Base-by-base conservation (phyloP, 2,113 vertebrate species). In the Chaetodon auriga region DNA sequence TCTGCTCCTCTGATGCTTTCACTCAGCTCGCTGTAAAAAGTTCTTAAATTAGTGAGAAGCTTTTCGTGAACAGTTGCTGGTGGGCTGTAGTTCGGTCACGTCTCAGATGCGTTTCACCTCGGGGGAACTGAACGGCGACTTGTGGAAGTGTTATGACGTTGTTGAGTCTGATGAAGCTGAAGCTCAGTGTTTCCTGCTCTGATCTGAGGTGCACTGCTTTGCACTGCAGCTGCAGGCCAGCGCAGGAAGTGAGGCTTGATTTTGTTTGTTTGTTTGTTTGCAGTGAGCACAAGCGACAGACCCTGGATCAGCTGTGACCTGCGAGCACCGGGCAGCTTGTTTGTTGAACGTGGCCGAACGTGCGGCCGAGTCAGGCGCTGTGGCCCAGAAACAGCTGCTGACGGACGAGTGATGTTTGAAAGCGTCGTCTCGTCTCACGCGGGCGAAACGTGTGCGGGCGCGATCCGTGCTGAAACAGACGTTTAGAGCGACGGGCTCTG, bases 11-110 rank as follows among this genome's bases (percentile, higher is more conserved):
- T 41, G 38, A 7, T 41, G 38, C 38, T 41, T 41, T 41, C 8
- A 8, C 8, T 41, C 38, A 30, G 30, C 30, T 30, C 30, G 3
- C 30, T 30, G 30, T 30, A 78, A 6, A 43, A 43, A 82, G 48
- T 46, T 38, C 10, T 53, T 25, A 54, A 74, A 41, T 82, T 36
- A 23, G 46, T 21, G 49, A 63, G 48, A 53, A 13, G 36, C 4
- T 54, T 61, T 62, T 45, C 43, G 35, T 61, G 11, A 35, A 36
- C 36, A 15, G 38, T 21, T 63, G 63, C 57, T 75, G 25, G 6
- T 14, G 48, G 80, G 80, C 54, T 11, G 12, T n/a, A 69, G 38
- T 76, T 69, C 61, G 19, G 62, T n/a, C 19, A 60, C 43, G 74
- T 66, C 60, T 21, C 70, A 55, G 38, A 5, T 58, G 41, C 16